Evolutionary conservation across 2,888 invertebrate species (phyloP), one percentile per base, ranked within the genome.

Genomic region (Pandemis cinnamomeana): DNA sequence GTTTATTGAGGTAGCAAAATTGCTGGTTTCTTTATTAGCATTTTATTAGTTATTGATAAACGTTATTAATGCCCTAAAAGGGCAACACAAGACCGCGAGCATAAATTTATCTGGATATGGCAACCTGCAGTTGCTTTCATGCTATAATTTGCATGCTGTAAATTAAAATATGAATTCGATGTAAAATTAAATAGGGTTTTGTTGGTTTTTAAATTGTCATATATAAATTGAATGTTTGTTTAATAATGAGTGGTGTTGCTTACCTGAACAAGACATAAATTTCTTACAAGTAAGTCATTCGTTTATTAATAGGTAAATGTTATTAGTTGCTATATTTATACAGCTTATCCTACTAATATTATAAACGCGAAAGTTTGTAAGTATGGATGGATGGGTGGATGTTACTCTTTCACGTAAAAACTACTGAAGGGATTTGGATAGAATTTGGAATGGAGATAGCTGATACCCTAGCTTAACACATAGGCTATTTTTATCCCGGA

Each of bases 31-130:
- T 55, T 55, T 55, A 55, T 55, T 55, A 55, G 55, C 55, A 20
- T 55, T 73, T 70, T 70, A 73, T 73, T 73, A 53, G 53, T 61
- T 70, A 73, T 70, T 70, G 73, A 73, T 73, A 73, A 73, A 61
- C 5, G 66, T 53, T 64, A 70, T 73, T 64, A 69, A 69, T 69
- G 44, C 44, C 64, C 60, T 58, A 64, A 70, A 70, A 70, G 48
- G 70, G 66, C 15, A 42, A 11, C 8, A 62, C 61, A 13, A n/a
- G 6, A 60, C 53, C 53, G 53, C 55, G 42, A n/a, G 42, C 67
- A 67, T 67, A 67, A 67, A 67, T 67, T 51, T 13, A 36, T 53
- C 67, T 53, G 53, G 42, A 53, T 67, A 67, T 53, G 67, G 67
- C 41, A 53, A 67, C 36, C 5, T 11, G 11, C 4, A 10, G 27